Base-by-base conservation (phyloP, 1,140 invertebrate genomes). In the Parasteatoda tepidariorum region DNA sequence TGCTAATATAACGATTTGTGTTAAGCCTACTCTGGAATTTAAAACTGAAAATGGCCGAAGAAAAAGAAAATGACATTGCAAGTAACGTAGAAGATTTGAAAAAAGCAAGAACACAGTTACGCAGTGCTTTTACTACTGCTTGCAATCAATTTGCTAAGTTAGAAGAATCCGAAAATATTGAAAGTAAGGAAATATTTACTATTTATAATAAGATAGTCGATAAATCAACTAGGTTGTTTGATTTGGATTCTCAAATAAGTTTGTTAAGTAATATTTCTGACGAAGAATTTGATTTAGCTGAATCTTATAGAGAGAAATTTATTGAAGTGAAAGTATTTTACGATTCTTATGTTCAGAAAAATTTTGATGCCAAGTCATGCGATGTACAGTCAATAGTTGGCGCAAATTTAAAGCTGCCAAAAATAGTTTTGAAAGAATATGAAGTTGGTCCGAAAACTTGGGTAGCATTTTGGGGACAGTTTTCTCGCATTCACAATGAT, bases 391-490 rank as follows among this genome's bases (percentile, higher is more conserved):
- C 59, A 28, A 18, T 22, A n/a, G 9, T 30, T 28, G 59, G 59
- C 3, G 3, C 7, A 11, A 62, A 62, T 62, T 62, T 62, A 62
- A 62, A 62, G 9, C 3, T 62, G 24, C 11, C 59, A 4, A 62
- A 62, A 9, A 62, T 28, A n/a, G n/a, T 62, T 62, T 28, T 28
- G 26, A 2, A 61, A 61, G 59, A 61, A 61, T 61, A 61, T 61
- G 26, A 61, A 61, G 26, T 61, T 61, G 26, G 11, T 61, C 0
- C 59, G 0, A 61, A 61, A 61, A 61, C 18, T 26, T 61, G 59
- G 59, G 9, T 61, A 13, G 1, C 59, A 61, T 61, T 22, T 61
- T 22, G 59, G 59, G 59, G 18, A 22, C n/a, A 61, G 18, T n/a
- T 61, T 61, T 61, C 22, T 9, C 9, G 1, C 2, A 61, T 61